Evolutionary conservation across 2,113 vertebrate species (phyloP).

Genomic region (Melanostigma gelatinosum): DNA sequence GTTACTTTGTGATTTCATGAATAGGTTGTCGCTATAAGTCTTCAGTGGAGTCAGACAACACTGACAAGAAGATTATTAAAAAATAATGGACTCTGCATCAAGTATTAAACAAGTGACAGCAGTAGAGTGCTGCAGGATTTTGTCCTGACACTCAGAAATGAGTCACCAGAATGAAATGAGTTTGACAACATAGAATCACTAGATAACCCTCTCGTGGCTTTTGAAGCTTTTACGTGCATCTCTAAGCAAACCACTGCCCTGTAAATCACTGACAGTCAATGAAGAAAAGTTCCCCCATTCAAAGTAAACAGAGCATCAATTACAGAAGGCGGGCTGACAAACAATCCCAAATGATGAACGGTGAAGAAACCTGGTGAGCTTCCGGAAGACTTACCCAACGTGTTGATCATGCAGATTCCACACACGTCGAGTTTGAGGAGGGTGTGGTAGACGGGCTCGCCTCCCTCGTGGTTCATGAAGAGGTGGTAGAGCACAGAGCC

Average conservation of each 20-base stretch:
- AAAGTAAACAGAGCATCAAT: constrained; percentile 28
- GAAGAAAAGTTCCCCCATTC: constrained; percentile 12
- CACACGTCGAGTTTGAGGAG: constrained; percentile 94
- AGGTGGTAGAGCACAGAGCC: constrained; percentile 94
- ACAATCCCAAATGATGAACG: background rate
- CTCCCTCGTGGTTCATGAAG: constrained; percentile 94
- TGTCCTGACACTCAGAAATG: too few species aligned
- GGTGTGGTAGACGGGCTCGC: constrained; percentile 89
- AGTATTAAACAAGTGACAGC: too few species aligned
- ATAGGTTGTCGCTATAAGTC: background rate
- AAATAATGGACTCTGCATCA: background rate
- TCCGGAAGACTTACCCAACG: constrained; percentile 82
- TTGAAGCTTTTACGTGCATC: constrained; percentile 6
- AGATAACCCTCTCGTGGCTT: too few species aligned
- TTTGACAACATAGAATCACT: too few species aligned
- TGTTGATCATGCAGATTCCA: constrained; percentile 94
- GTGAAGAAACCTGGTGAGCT: constrained; percentile 10
- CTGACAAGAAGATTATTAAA: too few species aligned
- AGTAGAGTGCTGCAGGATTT: too few species aligned
- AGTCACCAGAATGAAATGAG: too few species aligned
- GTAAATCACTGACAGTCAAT: constrained; percentile 57
- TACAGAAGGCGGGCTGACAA: constrained; percentile 3
- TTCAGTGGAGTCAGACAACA: too few species aligned
- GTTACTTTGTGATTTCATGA: too few species aligned
- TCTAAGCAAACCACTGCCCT: constrained; percentile 32